Conservation (phyloP, 2,113 vertebrate species). For the Apaloderma vittatum region DNA sequence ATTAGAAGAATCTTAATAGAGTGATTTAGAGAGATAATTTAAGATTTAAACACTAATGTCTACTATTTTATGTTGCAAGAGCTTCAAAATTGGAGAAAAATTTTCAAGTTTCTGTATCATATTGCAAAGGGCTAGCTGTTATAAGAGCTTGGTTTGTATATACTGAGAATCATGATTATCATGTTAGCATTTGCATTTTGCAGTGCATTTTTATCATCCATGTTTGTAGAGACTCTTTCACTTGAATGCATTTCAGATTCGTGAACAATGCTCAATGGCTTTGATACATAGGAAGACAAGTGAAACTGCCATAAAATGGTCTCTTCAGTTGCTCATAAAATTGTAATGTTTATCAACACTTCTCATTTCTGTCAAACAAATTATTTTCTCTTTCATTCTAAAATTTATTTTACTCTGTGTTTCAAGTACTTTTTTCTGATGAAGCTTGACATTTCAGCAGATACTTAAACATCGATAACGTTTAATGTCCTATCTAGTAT, state of each 20-base stretch:
- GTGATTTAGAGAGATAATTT: neutral
- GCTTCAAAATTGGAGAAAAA: constrained; percentile 7
- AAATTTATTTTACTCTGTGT: constrained; percentile 16
- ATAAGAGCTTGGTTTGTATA: neutral
- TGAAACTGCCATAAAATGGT: neutral
- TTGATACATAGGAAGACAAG: neutral
- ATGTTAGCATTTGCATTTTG: constrained; percentile 10
- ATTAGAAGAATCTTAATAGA: neutral
- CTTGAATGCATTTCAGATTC: neutral
- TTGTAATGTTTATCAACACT: constrained; percentile 16
- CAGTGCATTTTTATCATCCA: neutral
- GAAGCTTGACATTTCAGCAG: neutral
- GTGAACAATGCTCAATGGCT: neutral
- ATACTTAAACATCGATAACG: neutral
- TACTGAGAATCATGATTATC: neutral
- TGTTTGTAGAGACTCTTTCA: neutral
- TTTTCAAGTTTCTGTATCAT: neutral
- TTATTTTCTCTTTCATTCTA: neutral
- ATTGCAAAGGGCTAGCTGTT: neutral
- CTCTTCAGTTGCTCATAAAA: neutral
- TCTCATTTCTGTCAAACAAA: constrained; percentile 15
- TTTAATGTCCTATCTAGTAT: neutral
- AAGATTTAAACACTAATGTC: neutral
- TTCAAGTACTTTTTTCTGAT: constrained; percentile 38
- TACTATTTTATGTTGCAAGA: neutral